phyloP scores from a whole-genome alignment of 1,140 invertebrate species.

The Pogonomyrmex californicus region DNA sequence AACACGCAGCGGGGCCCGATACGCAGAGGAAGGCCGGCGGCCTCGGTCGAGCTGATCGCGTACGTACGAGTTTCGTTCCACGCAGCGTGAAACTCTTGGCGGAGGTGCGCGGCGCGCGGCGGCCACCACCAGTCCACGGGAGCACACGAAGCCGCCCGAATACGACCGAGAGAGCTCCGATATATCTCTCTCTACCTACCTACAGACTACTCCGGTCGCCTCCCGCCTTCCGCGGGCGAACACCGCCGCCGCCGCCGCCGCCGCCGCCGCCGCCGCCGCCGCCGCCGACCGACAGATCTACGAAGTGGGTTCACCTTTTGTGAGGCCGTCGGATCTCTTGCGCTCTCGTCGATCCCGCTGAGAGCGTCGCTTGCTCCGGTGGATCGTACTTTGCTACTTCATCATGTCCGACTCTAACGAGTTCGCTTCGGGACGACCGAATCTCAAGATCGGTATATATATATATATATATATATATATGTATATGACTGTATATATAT shows the following conservation, averaged over 20 bases:
- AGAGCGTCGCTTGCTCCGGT: not conserved
- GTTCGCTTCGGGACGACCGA: not conserved
- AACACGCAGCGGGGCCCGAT: slow-evolving; percentile 76
- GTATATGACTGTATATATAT: too few species aligned
- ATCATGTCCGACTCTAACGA: not conserved
- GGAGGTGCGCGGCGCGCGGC: slow-evolving; percentile 77
- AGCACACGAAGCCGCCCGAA: slow-evolving; percentile 77
- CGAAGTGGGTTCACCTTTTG: slow-evolving; percentile 74
- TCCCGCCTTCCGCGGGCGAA: slow-evolving; percentile 69
- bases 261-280: slow-evolving; percentile 10
- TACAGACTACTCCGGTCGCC: slow-evolving; percentile 61
- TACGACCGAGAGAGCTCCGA: slow-evolving; percentile 55
- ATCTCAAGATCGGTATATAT: not conserved
- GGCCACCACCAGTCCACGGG: slow-evolving; percentile 78
- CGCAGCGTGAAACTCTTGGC: slow-evolving; percentile 83
- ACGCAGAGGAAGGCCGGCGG: slow-evolving; percentile 81
- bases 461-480: too few species aligned
- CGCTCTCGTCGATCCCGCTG: slow-evolving; percentile 41
- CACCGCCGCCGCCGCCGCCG: slow-evolving; percentile 40
- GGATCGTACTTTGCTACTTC: slow-evolving; percentile 10
- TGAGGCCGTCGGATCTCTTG: slow-evolving; percentile 48
- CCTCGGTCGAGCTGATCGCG: slow-evolving; percentile 84
- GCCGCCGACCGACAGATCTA: slow-evolving; percentile 58
- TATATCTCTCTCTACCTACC: slow-evolving; percentile 65
- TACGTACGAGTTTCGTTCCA: slow-evolving; percentile 85